phyloP scores from a whole-genome alignment of 2,888 invertebrate genomes.

The Sinhomidia bicolor region DNA sequence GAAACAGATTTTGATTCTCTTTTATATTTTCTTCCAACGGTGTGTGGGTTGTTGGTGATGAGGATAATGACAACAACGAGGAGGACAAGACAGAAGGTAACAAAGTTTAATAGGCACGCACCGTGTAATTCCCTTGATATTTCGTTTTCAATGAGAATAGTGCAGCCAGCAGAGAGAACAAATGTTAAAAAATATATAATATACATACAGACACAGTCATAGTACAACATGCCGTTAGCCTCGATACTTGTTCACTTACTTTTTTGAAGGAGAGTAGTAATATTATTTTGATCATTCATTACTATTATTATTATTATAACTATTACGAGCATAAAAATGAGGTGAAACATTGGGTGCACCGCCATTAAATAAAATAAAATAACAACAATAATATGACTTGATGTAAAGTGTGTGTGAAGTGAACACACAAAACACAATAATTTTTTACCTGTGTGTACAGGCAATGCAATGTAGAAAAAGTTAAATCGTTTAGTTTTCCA shows the following conservation, averaged over 20 bases:
- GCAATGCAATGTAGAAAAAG: not conserved
- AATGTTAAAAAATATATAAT: conserved; percentile 17
- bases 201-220: not conserved
- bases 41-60: conserved; percentile 37
- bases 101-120: conserved; percentile 27
- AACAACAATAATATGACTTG: conserved; percentile 19
- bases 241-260: conserved; percentile 67
- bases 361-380: conserved; percentile 33
- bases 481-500: not conserved
- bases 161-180: not conserved
- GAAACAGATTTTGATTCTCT: conserved; percentile 16
- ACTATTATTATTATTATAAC: conserved; percentile 39
- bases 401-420: not conserved
- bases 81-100: conserved; percentile 54
- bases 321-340: conserved; percentile 71
- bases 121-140: conserved; percentile 47
- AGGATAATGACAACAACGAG: conserved; percentile 5
- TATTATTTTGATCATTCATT: conserved; percentile 28
- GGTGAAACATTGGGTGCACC: conserved; percentile 73
- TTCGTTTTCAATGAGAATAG: conserved; percentile 31
- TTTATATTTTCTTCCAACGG: conserved; percentile 20
- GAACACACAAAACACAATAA: not conserved
- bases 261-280: conserved; percentile 64
- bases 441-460: not conserved
- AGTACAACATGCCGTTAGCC: conserved; percentile 62